Base-by-base conservation (phyloP, 35 echinoderm and acorn worm genomes). In the Chiridota heheva region DNA sequence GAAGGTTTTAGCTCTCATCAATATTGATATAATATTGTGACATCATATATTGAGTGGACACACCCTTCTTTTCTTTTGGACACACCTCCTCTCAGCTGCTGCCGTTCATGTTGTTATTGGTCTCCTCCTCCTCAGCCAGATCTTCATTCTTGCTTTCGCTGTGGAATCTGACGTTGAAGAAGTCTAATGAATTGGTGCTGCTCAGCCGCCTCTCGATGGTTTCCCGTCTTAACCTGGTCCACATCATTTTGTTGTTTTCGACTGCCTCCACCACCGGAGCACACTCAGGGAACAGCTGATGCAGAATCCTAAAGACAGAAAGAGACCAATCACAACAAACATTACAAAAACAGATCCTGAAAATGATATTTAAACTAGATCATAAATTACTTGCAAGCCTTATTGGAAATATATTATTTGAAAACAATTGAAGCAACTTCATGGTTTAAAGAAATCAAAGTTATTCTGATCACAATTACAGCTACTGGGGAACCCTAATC, bases 111-210 rank as follows among this genome's bases (percentile, higher is more conserved):
- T 78, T 78, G 20, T n/a, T 78, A 39, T 78, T 57, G 12, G 75
- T 40, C 26, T 78, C 75, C 7, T 49, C 38, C 36, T 78, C 75
- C 33, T 78, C 75, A 2, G 75, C 36, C 2, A 78, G 75, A 42
- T 42, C 62, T 38, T 40, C 75, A 16, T 78, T 32, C 4, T 65
- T 20, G 7, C 66, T 38, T 61, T 96, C 92, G 36, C 77, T 78
- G 16, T 58, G 49, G 81, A 98, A 91, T 36, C 78, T 72, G 51
- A 98, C 78, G 18, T 87, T 47, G 69, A 98, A 98, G 76, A 98
- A 98, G 59, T 98, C 95, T 8, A 98, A 57, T 1, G 95, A 98
- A 61, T 98, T 98, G 48, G 95, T 88, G 81, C 95, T 98, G 78
- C 95, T 98, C 3, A 98, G 81, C 40, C 82, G 76, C 40, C 95